A percentile compares a stretch with the other conserved stretches of the same genome.
phyloP scores from a whole-genome alignment of 2,113 vertebrate genomes.

The Bambusicola thoracicus region DNA sequence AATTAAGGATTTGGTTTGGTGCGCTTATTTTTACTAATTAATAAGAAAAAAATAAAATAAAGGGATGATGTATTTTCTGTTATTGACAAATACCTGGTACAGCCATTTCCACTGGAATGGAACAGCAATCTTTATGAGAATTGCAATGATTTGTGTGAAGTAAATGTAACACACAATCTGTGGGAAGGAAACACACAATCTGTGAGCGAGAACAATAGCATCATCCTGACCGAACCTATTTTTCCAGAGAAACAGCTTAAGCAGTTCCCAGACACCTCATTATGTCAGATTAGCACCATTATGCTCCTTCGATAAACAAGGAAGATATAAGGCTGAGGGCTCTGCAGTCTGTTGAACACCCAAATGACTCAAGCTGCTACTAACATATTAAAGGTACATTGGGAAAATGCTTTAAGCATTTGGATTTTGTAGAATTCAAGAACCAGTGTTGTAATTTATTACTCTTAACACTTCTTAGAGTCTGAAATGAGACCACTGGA shows the following conservation, averaged over 20 bases:
- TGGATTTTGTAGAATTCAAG: not conserved
- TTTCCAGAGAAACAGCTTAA: not conserved
- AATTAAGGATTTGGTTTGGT: not conserved
- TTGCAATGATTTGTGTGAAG: conserved; percentile 89
- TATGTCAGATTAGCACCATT: not conserved
- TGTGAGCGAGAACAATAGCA: not conserved
- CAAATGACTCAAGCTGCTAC: not conserved
- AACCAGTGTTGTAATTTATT: not conserved
- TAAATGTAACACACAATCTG: conserved; percentile 92
- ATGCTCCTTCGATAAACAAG: not conserved
- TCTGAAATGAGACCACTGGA: conserved; percentile 24
- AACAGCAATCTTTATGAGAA: conserved; percentile 88
- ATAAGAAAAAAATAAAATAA: no score
- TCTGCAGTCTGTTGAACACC: not conserved
- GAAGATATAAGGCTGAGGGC: not conserved
- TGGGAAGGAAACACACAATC: not conserved
- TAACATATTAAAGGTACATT: not conserved
- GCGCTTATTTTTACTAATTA: not conserved
- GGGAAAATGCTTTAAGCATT: conserved; percentile 25
- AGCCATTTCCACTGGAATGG: conserved; percentile 93
- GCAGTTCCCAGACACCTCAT: not conserved
- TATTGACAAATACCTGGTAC: conserved; percentile 80
- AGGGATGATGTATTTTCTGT: not conserved
- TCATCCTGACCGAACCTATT: not conserved
- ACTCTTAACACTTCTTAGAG: not conserved